Conservation (phyloP, 2,888 invertebrate species). For the Xylota segnis region DNA sequence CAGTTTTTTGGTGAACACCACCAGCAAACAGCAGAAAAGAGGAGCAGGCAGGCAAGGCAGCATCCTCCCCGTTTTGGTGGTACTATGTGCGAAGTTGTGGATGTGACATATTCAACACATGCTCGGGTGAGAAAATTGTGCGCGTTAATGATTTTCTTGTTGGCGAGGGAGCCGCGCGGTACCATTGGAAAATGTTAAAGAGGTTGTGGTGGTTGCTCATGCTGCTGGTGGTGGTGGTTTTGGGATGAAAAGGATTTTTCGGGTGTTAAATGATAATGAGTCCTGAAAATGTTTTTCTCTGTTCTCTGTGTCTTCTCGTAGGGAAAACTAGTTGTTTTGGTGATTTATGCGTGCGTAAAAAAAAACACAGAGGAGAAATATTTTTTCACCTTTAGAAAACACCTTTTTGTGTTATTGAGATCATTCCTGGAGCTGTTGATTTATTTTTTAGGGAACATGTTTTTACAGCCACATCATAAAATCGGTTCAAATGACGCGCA, state of each 20-base stretch:
- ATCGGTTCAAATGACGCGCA: conserved; percentile 24
- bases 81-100: conserved; percentile 77
- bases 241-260: conserved; percentile 75
- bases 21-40: conserved; percentile 28
- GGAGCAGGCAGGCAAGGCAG: conserved; percentile 33
- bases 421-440: conserved; percentile 55
- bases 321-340: conserved; percentile 36
- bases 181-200: conserved; percentile 62
- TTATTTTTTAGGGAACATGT: conserved; percentile 43
- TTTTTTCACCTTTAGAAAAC: conserved; percentile 25
- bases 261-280: conserved; percentile 77
- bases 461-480: conserved; percentile 57
- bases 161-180: conserved; percentile 66
- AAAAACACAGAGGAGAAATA: not conserved
- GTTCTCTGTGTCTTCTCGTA: not conserved
- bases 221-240: conserved; percentile 36
- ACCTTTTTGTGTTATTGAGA: conserved; percentile 58
- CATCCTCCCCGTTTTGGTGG: conserved; percentile 68
- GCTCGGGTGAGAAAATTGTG: conserved; percentile 77
- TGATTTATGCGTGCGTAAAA: conserved; percentile 61
- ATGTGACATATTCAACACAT: conserved; percentile 77
- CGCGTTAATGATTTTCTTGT: conserved; percentile 77
- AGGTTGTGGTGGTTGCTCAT: conserved; percentile 55
- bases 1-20: conserved; percentile 48
- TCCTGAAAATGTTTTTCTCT: conserved; percentile 24